Base-by-base conservation (phyloP, 2,888 invertebrate species). In the Sericinus montela region DNA sequence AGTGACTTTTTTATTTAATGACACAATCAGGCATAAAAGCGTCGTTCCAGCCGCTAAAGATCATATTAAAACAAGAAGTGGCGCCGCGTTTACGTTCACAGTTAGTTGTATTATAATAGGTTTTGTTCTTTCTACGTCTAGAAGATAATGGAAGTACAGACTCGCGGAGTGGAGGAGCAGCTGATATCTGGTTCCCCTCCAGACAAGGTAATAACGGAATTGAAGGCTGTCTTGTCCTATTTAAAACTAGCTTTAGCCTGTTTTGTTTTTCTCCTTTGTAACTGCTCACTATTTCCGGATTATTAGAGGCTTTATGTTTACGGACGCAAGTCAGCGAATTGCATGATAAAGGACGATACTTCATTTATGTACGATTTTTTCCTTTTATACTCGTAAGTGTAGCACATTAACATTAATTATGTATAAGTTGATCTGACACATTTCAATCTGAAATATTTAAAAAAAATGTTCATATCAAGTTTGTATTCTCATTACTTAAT, bases 11-110 rank as follows among this genome's bases (percentile, higher is more conserved):
- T 30, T 19, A 25, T 19, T 29, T 37, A 2, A 25, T 9, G 32
- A 13, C 32, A 23, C 34, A 8, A 5, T n/a, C 11, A 15, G 6
- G 11, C 48, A 62, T 76, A 76, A 60, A 75, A 65, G 62, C 60
- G 56, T 63, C 57, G 62, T 59, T 48, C 58, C 57, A 66, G 60
- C 53, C 53, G 85, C 82, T 64, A 91, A 66, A 55, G 67, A 67
- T 67, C 78, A 74, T 67, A 49, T 79, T 73, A 65, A 57, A 53
- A 34, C 54, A 40, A 36, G 37, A 41, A 41, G 51, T 42, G 39
- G 43, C 44, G 36, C 2, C 30, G 14, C 16, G 25, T 32, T 14
- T 30, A 30, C 38, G 15, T 9, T 49, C 30, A 11, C 25, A 53
- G 44, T 40, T 30, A 58, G 56, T 19, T 23, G 15, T 23, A 6